phyloP scores from a whole-genome alignment of 2,797 vertebrate species.

The Sparidentex hasta region DNA sequence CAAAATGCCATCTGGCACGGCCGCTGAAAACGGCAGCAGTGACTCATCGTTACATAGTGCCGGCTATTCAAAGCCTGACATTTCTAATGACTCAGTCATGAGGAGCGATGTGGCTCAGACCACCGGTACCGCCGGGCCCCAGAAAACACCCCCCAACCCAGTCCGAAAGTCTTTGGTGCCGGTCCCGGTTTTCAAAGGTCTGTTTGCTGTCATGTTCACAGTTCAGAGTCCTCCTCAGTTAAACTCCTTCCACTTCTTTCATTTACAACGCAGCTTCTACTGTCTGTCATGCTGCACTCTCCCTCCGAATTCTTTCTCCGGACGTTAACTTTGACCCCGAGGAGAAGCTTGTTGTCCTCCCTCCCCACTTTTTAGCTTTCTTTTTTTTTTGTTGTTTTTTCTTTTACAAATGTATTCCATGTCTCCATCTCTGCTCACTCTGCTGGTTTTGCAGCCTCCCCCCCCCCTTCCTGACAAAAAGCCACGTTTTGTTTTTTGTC shows the following conservation, averaged over 20 bases:
- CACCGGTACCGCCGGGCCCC: constrained; percentile 58
- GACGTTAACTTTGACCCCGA: constrained; percentile 61
- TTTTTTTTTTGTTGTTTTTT: constrained; percentile 13
- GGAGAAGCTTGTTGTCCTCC: constrained; percentile 75
- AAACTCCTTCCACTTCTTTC: constrained; percentile 76
- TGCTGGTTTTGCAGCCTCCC: constrained; percentile 69
- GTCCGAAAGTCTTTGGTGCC: constrained; percentile 85
- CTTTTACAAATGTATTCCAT: constrained; percentile 36
- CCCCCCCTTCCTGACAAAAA: not conserved
- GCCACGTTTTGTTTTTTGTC: constrained; percentile 41
- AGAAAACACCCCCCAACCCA: constrained; percentile 65
- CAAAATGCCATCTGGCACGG: constrained; percentile 34
- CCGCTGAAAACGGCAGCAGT: constrained; percentile 45
- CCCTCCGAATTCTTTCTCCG: constrained; percentile 56
- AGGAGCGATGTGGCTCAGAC: constrained; percentile 57
- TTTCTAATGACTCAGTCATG: constrained; percentile 66
- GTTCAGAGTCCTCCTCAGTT: constrained; percentile 78
- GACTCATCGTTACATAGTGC: constrained; percentile 52
- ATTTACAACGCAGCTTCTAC: constrained; percentile 75
- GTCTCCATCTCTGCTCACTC: constrained; percentile 67
- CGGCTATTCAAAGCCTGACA: constrained; percentile 56
- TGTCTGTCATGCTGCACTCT: constrained; percentile 74
- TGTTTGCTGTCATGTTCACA: constrained; percentile 76
- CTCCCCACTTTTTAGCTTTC: constrained; percentile 55
- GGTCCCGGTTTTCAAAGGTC: constrained; percentile 84